Evolutionary conservation across 2,888 invertebrate genomes (phyloP), one percentile per base, ranked within the genome.

Genomic region (Athalia circularis): DNA sequence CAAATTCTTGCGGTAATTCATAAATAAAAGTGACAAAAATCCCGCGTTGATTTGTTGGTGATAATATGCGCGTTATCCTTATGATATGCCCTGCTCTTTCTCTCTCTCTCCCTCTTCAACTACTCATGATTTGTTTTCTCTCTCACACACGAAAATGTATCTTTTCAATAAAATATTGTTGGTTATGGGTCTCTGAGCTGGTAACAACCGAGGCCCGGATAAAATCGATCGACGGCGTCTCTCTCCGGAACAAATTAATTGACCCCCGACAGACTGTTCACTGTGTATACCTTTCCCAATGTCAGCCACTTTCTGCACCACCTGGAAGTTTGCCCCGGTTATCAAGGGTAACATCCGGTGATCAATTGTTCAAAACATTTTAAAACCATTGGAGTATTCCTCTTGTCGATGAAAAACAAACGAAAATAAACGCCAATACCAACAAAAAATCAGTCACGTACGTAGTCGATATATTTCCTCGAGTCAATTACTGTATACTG

Each of bases 231-330:
- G 72, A 47, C 47, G 29, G 43, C 72, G 47, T 29, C 29, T 59
- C 72, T 59, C 57, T 72, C 47, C 48, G 29, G 57, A 65, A 59
- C 4, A 85, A 86, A 85, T 87, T 87, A 86, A 87, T 85, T 82
- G 83, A 83, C 82, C 85, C 85, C 84, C 84, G 84, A 84, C 84
- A 80, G 82, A 82, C 83, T 29, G 29, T 29, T 29, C 29, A 29
- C 29, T 74, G 79, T 72, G 29, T 6, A 54, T 54, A 72, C 72
- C 47, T 45, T 15, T 59, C 47, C 72, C 72, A 59, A 47, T 72
- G 11, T 4, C 43, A 57, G 72, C 72, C 50, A 68, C 68, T 52
- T 72, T 47, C 54, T 11, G 54, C 45, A 47, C 72, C 57, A 59
- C 72, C 8, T 57, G 45, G 57, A 72, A 13, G 59, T 13, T 72